phyloP scores from a whole-genome alignment of 2,888 invertebrate genomes.

The Conus canariensis region DNA sequence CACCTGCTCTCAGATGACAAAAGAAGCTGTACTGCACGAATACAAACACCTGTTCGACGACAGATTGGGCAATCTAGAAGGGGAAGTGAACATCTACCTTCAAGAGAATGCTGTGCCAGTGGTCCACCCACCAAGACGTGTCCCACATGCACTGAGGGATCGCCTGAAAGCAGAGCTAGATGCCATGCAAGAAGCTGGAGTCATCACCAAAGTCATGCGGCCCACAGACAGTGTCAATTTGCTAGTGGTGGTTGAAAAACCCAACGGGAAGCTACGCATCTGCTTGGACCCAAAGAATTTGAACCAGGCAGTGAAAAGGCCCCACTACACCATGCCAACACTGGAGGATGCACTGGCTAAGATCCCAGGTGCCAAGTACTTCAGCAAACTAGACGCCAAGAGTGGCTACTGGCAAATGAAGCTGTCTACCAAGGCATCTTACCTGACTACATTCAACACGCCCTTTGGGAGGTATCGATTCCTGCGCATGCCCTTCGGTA shows the following conservation, averaged over 20 bases:
- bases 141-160: neutral
- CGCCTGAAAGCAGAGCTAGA: neutral
- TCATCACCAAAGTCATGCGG: neutral
- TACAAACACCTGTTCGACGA: neutral
- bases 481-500: slow-evolving; percentile 34
- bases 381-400: neutral
- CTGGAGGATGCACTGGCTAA: slow-evolving; percentile 16
- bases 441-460: slow-evolving; percentile 45
- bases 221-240: neutral
- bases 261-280: neutral
- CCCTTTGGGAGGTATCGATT: slow-evolving; percentile 55
- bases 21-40: neutral
- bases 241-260: neutral
- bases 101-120: neutral
- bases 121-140: neutral
- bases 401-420: slow-evolving; percentile 40
- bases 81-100: neutral
- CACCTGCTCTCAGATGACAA: neutral
- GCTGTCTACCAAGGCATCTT: slow-evolving; percentile 41
- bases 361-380: slow-evolving; percentile 2
- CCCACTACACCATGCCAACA: neutral
- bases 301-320: neutral
- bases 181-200: neutral
- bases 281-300: neutral
- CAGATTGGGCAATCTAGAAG: neutral